Evolutionary conservation across 2,113 vertebrate species (phyloP), one percentile per base, ranked within the genome.

Genomic region (Xiphophorus maculatus): DNA sequence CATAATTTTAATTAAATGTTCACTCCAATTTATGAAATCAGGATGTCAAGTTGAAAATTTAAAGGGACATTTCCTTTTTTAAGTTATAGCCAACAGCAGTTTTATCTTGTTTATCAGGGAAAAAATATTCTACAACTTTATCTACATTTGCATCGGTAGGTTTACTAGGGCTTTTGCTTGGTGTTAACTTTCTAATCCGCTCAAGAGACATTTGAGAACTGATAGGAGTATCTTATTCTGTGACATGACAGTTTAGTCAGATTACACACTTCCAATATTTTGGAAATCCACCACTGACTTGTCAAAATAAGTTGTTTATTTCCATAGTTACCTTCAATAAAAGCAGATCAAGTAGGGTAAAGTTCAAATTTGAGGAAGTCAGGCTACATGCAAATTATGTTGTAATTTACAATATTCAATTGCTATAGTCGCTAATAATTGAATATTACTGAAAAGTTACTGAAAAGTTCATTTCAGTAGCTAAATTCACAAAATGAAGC

Each of bases 1-100:
- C 91, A 93, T 93, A 88, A 91, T 92, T 90, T 62, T 84, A 91
- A 93, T 92, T 88, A 89, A 90, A 81, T 48, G 67, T 80, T 87
- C 25, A 11, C 54, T 91, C 80, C 84, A 67, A 87, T 81, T 79
- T 71, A 73, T 33, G 75, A 81, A 83, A 83, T 87, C 88, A 75
- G 66, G 51, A 70, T 86, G 79, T 81, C 81, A 82, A 83, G 70
- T 73, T 66, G 54, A 82, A 84, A 87, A 78, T 80, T 54, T 75
- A 68, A 83, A 68, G 85, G 88, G 87, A 81, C 65, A 76, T 74
- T 80, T 35, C 74, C 79, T 87, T 82, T 88, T 88, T 81, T 88
- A 84, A 90, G 79, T 80, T 93, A 73, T 86, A 28, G 73, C 82
- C 82, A 73, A 82, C 67, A 62, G 77, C 60, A 27, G 84, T 77